Conservation (phyloP, 2,113 vertebrate species). For the Saiga tatarica region DNA sequence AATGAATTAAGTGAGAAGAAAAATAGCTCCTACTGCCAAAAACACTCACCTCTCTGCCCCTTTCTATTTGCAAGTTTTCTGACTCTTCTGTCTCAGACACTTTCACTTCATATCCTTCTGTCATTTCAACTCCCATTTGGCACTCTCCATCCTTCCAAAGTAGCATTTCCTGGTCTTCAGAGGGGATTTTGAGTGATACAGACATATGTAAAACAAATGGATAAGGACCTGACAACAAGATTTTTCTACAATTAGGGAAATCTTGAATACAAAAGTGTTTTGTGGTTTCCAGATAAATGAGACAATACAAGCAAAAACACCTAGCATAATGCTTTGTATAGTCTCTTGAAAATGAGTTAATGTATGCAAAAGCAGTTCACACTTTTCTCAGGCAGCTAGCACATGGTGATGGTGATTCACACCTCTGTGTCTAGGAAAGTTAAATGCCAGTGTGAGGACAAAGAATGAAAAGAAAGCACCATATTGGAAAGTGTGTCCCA, state of each 20-base stretch:
- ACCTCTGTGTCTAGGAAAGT: conserved; percentile 39
- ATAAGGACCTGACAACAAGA: neutral
- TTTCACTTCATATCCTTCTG: neutral
- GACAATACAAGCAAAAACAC: neutral
- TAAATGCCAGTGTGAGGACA: conserved; percentile 41
- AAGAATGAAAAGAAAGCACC: conserved; percentile 19
- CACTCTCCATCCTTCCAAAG: neutral
- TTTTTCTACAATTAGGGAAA: neutral
- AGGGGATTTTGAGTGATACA: neutral
- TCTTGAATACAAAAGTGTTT: neutral
- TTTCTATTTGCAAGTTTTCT: neutral
- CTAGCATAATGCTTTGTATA: neutral
- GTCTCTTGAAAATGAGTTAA: neutral
- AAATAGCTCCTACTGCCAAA: neutral
- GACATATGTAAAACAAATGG: neutral
- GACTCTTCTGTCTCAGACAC: neutral
- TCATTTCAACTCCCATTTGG: neutral
- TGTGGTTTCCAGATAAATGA: conserved; percentile 18
- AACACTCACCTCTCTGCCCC: neutral
- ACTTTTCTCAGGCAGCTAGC: neutral
- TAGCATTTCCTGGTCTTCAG: neutral
- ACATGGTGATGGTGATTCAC: conserved; percentile 22
- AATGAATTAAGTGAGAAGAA: neutral
- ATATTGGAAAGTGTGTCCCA: conserved; percentile 20
- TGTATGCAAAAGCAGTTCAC: conserved; percentile 5